phyloP scores from a whole-genome alignment of 2,888 invertebrate species.

The Leuctra nigra region DNA sequence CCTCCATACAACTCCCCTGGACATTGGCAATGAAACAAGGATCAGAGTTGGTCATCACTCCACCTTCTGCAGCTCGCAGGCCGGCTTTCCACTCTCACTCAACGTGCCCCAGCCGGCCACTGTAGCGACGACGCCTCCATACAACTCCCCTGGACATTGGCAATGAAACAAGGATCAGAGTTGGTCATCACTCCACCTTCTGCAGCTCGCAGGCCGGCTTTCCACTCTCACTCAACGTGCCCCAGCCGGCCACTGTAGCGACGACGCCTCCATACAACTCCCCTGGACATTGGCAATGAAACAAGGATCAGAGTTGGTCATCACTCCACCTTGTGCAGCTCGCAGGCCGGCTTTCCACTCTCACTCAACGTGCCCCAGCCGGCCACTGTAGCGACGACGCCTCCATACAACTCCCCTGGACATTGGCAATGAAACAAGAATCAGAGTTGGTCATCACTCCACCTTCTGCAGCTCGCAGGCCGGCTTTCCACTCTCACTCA shows the following conservation, averaged over 20 bases:
- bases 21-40: too few relatives aligned
- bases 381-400: conserved; percentile 63
- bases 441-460: conserved; percentile 60
- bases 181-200: conserved; percentile 67
- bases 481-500: conserved; percentile 78
- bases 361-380: conserved; percentile 87
- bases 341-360: conserved; percentile 77
- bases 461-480: conserved; percentile 79
- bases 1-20: conserved; percentile 64
- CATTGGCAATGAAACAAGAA: too few relatives aligned
- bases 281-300: too few relatives aligned
- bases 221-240: conserved; percentile 77
- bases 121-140: conserved; percentile 63
- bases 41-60: conserved; percentile 61
- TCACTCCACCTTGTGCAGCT: conserved; percentile 72
- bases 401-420: conserved; percentile 62
- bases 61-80: conserved; percentile 76
- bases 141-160: conserved; percentile 58
- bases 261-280: conserved; percentile 63
- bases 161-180: too few relatives aligned
- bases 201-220: conserved; percentile 76
- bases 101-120: conserved; percentile 86
- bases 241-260: conserved; percentile 81
- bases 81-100: conserved; percentile 77
- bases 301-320: conserved; percentile 61